Base-by-base conservation (phyloP, 1,140 invertebrate genomes). In the Hylyphantes graminicola region DNA sequence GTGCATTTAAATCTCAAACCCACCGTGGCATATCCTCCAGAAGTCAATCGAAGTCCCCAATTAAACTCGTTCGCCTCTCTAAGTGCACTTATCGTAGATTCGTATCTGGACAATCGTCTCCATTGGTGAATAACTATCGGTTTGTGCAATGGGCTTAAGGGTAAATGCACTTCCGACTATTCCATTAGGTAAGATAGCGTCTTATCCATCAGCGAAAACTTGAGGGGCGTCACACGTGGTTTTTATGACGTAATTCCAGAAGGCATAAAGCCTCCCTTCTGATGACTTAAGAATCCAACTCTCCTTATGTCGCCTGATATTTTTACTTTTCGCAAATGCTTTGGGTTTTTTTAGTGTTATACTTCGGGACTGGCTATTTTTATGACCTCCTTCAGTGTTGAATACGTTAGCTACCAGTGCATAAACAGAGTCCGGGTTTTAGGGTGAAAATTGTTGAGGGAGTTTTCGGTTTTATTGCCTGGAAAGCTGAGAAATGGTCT, bases 141-240 rank as follows among this genome's bases (percentile, higher is more conserved):
- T 59, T 48, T 80, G 35, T 35, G 65, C 65, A 80, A 80, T 80
- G 72, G 67, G 67, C 65, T 72, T 59, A 73, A 63, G 59, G 68
- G 51, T 53, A 81, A 81, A 81, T 50, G 79, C 70, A 65, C 80
- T 83, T 83, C 70, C 54, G 61, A 67, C 80, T 63, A 75, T 85
- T 85, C 73, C 82, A 85, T 85, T 85, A 85, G 74, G 74, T 76
- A 75, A 77, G 82, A 85, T 85, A 85, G 82, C 74, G 76, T 19
- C 82, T 76, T 85, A 85, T 85, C 82, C 82, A 85, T 85, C 82
- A 85, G 82, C 70, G 82, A 77, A 85, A 77, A 85, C 63, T 76
- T 85, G 82, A 76, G 70, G 82, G 74, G 74, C 82, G 82, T 85
- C 82, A 85, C 82, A 85, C 77, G 74, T 85, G 82, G 73, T 85